These are phyloP conservation scores for Physella acuta DNA, from an alignment of 1,140 invertebrate genomes.

Conservation along the genomic window DNA sequence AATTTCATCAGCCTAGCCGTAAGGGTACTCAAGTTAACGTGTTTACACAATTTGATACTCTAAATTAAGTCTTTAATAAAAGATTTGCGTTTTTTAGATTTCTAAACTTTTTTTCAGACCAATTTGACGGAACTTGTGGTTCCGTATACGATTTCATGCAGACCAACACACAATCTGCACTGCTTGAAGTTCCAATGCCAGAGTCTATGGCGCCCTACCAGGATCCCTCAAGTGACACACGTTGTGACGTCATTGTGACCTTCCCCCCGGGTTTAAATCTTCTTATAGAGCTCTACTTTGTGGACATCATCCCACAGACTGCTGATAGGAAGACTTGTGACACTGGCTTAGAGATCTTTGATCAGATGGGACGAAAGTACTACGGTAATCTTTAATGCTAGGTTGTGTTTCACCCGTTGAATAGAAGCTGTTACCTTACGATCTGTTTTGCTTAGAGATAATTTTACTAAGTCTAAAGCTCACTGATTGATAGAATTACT, in stretches of 20 bases:
- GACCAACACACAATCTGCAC: constrained; percentile 1
- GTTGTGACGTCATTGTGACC: constrained; percentile 13
- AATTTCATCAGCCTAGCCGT: background rate
- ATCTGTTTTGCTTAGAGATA: too few species aligned
- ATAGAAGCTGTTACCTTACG: too few species aligned
- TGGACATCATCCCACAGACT: constrained; percentile 15
- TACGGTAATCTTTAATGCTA: constrained; percentile 13
- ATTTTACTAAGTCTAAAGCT: too few species aligned
- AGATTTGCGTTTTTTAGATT: too few species aligned
- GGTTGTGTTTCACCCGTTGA: too few species aligned
- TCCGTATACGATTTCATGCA: constrained; percentile 3
- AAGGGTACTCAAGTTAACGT: background rate
- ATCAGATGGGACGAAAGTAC: background rate
- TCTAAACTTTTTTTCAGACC: background rate
- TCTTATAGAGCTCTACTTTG: constrained; percentile 14
- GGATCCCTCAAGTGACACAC: background rate
- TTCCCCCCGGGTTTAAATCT: constrained; percentile 9
- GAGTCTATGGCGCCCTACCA: constrained; percentile 4
- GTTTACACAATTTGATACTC: background rate
- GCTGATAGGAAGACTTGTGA: background rate
- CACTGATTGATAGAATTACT: too few species aligned
- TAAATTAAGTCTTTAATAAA: too few species aligned
- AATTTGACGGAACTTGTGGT: constrained; percentile 9
- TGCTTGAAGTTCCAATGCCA: constrained; percentile 1
- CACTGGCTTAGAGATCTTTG: constrained; percentile 17